Percentiles rank a stretch among this genome's conserved stretches.
Conservation (phyloP, 2,797 vertebrate species). For the Peromyscus eremicus region DNA sequence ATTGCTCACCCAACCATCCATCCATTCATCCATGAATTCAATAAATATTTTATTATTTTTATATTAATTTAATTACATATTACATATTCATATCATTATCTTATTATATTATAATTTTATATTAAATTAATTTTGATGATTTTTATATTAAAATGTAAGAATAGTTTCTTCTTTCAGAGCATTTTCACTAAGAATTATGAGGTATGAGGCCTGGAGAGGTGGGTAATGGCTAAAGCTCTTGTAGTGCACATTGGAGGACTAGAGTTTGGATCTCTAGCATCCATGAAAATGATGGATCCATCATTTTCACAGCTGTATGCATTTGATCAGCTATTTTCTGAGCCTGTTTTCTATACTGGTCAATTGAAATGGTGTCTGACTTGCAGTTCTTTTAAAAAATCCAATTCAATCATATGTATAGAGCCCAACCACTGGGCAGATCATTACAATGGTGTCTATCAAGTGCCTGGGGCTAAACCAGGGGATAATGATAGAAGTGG, state of each 20-base stretch:
- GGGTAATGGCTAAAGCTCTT: background rate
- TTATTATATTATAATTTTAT: too few relatives aligned
- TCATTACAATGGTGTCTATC: background rate
- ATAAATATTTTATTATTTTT: constrained; percentile 29
- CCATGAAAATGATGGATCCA: background rate
- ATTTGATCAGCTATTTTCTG: background rate
- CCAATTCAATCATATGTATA: too few relatives aligned
- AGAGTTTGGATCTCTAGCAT: background rate
- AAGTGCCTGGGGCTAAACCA: background rate
- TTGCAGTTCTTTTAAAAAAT: background rate
- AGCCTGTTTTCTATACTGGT: background rate
- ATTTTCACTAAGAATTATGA: background rate
- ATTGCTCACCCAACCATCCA: background rate
- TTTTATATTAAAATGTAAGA: background rate
- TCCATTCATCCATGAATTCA: background rate
- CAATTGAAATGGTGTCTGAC: background rate
- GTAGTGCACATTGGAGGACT: background rate
- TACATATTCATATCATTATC: too few relatives aligned
- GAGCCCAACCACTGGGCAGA: background rate
- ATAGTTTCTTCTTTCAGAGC: background rate
- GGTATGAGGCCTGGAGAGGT: background rate
- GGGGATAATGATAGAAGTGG: background rate
- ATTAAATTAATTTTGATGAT: background rate
- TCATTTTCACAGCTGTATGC: background rate
- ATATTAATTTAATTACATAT: background rate